These are phyloP conservation scores for Ormyrus nitidulus DNA, from an alignment of 2,888 invertebrate genomes.

Conservation along the genomic window DNA sequence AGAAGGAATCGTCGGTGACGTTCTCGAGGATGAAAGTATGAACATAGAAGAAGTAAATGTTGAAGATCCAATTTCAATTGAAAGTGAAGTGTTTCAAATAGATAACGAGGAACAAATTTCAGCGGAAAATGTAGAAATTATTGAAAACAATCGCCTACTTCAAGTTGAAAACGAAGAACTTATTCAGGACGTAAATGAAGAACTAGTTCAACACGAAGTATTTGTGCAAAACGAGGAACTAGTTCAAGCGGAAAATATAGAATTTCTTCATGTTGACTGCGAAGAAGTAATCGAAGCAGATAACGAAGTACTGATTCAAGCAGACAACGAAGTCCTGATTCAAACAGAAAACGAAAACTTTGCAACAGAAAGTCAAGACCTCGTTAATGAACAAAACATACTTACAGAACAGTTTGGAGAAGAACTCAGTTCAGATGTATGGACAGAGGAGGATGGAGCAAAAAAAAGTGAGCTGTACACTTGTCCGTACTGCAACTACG, in stretches of 20 bases:
- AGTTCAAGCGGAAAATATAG: background rate
- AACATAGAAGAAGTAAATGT: background rate
- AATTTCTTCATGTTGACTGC: background rate
- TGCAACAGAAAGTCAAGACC: background rate
- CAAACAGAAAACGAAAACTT: background rate
- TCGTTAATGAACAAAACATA: background rate
- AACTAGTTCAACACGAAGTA: background rate
- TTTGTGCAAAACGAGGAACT: background rate
- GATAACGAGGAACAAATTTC: background rate
- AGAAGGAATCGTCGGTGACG: background rate
- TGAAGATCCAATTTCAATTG: background rate
- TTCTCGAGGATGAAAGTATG: too few relatives aligned
- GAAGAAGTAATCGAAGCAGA: background rate
- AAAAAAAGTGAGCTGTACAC: constrained; percentile 3
- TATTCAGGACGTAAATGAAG: background rate
- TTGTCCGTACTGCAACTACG: constrained; percentile 46
- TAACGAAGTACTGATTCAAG: background rate
- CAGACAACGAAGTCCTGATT: background rate
- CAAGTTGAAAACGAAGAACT: background rate
- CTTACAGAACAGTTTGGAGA: background rate
- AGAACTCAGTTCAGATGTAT: background rate
- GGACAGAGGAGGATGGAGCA: background rate
- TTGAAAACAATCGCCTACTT: background rate
- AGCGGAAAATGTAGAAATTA: background rate
- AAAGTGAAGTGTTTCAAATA: background rate